These are phyloP conservation scores for Chrysolina americana DNA, from an alignment of 2,888 invertebrate genomes.

Conservation along the genomic window DNA sequence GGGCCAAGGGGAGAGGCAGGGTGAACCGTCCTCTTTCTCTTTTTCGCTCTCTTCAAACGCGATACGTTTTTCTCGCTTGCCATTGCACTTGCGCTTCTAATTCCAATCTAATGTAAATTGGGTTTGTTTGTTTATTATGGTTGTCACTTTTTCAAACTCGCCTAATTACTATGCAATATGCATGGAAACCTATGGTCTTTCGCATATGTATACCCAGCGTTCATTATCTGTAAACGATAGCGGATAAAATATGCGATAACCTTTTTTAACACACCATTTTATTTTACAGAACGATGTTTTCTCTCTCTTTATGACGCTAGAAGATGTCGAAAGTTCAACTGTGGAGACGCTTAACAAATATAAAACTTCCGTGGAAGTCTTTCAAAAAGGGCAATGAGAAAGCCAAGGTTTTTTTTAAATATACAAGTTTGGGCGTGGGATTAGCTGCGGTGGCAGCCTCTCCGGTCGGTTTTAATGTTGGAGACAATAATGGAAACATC, in stretches of 20 bases:
- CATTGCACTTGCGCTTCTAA: slow-evolving; percentile 35
- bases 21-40: slow-evolving; percentile 24
- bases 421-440: slow-evolving; percentile 31
- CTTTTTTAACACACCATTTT: neutral
- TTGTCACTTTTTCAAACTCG: neutral
- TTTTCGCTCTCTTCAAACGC: slow-evolving; percentile 2
- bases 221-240: too few relatives aligned
- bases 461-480: neutral
- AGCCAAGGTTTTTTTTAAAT: slow-evolving; percentile 22
- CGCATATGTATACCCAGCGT: neutral
- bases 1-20: slow-evolving; percentile 17
- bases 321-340: slow-evolving; percentile 31
- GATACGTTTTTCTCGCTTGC: slow-evolving; percentile 11
- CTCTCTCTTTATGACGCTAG: neutral
- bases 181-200: too few relatives aligned
- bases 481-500: slow-evolving; percentile 32
- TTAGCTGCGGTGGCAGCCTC: slow-evolving; percentile 20
- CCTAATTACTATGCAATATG: too few relatives aligned
- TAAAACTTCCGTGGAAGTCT: neutral
- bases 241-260: too few relatives aligned
- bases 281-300: slow-evolving; percentile 2
- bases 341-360: neutral
- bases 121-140: slow-evolving; percentile 12
- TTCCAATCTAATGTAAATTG: slow-evolving; percentile 22
- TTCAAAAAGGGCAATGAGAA: slow-evolving; percentile 6